Evolutionary conservation across 2,888 invertebrate species (phyloP).

Genomic region (Ochlodes sylvanus): DNA sequence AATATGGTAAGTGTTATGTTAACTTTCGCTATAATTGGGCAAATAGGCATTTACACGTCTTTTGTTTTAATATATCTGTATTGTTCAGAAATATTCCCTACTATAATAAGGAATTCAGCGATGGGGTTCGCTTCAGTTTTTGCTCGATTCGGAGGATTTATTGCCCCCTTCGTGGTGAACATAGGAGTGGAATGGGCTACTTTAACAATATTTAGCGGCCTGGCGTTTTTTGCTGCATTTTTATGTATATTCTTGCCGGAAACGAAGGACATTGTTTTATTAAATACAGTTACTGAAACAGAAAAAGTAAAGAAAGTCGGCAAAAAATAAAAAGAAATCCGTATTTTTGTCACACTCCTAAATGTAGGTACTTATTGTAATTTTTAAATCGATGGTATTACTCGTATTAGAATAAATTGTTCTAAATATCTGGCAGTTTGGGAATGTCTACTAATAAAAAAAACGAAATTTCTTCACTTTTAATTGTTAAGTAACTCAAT

Average conservation of each 20-base stretch:
- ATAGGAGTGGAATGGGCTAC: conserved; percentile 73
- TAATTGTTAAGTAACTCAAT: no score
- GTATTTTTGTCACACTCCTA: no score
- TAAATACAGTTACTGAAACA: conserved; percentile 69
- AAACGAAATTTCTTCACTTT: no score
- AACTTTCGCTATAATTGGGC: conserved; percentile 89
- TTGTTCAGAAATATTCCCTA: conserved; percentile 92
- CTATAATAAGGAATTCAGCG: conserved; percentile 91
- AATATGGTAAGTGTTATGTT: conserved; percentile 77
- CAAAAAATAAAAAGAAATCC: conserved; percentile 15
- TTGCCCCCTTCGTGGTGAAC: conserved; percentile 88
- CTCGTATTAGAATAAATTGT: no score
- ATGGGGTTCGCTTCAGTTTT: conserved; percentile 90
- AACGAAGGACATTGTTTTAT: conserved; percentile 68
- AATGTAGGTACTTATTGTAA: no score
- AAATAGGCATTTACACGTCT: conserved; percentile 89
- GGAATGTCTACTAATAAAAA: no score
- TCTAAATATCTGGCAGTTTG: no score
- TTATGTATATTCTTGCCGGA: conserved; percentile 71
- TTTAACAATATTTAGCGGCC: conserved; percentile 65
- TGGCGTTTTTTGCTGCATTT: conserved; percentile 65
- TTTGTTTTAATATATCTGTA: conserved; percentile 89
- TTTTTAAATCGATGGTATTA: no score
- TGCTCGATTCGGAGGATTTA: conserved; percentile 88
- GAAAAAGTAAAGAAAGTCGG: conserved; percentile 48